These are phyloP conservation scores for Donacobius atricapilla DNA, from an alignment of 2,113 vertebrate species.

Conservation along the genomic window DNA sequence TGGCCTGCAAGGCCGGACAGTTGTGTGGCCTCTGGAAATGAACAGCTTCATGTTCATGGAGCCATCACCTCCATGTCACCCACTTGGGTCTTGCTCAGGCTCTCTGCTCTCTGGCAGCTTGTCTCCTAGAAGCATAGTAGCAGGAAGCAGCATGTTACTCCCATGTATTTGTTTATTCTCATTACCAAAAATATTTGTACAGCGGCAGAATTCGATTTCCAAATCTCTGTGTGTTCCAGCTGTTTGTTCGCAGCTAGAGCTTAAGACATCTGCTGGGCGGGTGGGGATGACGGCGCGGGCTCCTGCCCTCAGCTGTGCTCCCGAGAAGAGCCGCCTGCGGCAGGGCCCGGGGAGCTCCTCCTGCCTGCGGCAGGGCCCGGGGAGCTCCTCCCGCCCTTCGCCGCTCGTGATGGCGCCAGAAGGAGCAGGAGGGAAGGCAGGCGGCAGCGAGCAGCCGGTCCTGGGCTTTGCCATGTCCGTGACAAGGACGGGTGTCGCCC, in stretches of 20 bases:
- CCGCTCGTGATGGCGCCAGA: rapidly evolving
- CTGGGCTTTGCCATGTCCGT: not conserved
- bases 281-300: not conserved
- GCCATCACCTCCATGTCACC: rapidly evolving
- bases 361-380: rapidly evolving
- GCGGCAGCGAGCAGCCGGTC: rapidly evolving
- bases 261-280: not conserved
- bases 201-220: not conserved
- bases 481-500: too few species aligned
- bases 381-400: rapidly evolving
- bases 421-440: rapidly evolving
- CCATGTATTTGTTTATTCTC: conserved; percentile 10
- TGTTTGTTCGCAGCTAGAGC: conserved; percentile 12
- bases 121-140: not conserved
- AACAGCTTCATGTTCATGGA: not conserved
- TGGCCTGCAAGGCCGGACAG: not conserved
- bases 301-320: not conserved
- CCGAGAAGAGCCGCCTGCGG: not conserved
- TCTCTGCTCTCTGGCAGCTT: not conserved
- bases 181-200: not conserved
- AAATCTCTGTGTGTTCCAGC: not conserved
- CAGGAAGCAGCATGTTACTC: not conserved
- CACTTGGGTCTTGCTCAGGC: rapidly evolving
- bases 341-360: rapidly evolving
- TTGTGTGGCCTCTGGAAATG: not conserved